Conservation (phyloP, 2,797 vertebrate genomes). For the Tragopan temminckii region DNA sequence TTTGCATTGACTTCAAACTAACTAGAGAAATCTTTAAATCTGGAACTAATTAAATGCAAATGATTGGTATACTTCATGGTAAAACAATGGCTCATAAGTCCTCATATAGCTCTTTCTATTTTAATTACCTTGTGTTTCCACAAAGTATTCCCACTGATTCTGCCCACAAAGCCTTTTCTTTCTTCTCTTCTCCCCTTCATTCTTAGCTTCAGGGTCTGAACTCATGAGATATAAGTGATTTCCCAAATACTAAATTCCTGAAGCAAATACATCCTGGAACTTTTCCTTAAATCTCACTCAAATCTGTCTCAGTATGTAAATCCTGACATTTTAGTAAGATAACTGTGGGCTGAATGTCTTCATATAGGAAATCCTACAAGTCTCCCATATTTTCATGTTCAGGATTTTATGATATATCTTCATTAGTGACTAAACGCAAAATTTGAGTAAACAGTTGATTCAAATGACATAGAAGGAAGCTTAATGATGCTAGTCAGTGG, state of each 20-base stretch:
- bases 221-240: neutral
- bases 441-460: neutral
- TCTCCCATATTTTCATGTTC: neutral
- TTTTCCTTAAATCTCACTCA: neutral
- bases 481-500: neutral
- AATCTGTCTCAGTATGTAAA: neutral
- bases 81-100: too few relatives aligned
- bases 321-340: neutral
- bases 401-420: neutral
- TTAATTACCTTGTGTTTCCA: neutral
- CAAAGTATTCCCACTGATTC: neutral
- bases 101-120: neutral
- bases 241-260: neutral
- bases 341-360: neutral
- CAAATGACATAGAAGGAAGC: neutral
- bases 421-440: neutral
- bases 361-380: neutral
- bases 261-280: neutral
- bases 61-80: neutral
- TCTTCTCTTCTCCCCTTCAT: too few relatives aligned
- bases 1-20: neutral
- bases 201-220: neutral
- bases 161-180: neutral
- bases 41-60: neutral
- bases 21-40: neutral